Evolutionary conservation across 2,797 vertebrate genomes (phyloP), one percentile per base, ranked within the genome.

Genomic region (Darevskia nairensis): DNA sequence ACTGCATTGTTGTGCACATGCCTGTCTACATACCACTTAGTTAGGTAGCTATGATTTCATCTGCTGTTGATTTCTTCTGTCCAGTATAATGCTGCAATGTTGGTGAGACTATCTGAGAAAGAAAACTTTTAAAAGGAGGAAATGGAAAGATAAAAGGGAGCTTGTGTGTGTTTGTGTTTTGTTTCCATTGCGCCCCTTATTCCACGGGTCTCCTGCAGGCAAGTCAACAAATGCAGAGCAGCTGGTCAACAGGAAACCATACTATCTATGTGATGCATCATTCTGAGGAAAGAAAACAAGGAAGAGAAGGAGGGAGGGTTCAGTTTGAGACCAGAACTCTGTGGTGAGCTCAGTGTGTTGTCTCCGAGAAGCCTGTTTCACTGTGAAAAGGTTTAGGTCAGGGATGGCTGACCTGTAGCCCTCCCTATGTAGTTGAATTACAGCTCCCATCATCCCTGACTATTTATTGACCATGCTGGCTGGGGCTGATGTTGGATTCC

Each of bases 211-310:
- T 64, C 79, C 59, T 81, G 46, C 21, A 81, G 79, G 32, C 11
- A 64, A 64, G 79, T 64, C 59, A 64, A 64, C 79, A 81, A 81
- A 81, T 64, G n/a, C 4, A 81, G 59, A 81, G 59, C 79, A 81
- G 59, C 79, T 81, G 55, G 32, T 32, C 79, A 81, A 81, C 55
- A 81, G 50, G 17, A 80, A 80, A 59, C 50, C 29, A 80, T 19
- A 21, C 50, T 7, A 80, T 59, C 19, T 7, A 41, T 76, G 76
- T 39, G 23, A 78, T 55, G 13, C 46, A 55, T 59, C 50, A 32
- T 35, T 13, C 32, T 32, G 15, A 6, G 19, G 27, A 29, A 17
- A 21, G 13, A 21, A 21, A 74, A 35, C 7, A 74, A 19, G 72
- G 35, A 21, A 74, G 72, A 19, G 35, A 74, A 35, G 72, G 19